A percentile compares a stretch with the other conserved stretches of the same genome.
These are phyloP conservation scores for Periophthalmus modestus DNA, from an alignment of 2,113 vertebrate genomes.

Conservation along the genomic window DNA sequence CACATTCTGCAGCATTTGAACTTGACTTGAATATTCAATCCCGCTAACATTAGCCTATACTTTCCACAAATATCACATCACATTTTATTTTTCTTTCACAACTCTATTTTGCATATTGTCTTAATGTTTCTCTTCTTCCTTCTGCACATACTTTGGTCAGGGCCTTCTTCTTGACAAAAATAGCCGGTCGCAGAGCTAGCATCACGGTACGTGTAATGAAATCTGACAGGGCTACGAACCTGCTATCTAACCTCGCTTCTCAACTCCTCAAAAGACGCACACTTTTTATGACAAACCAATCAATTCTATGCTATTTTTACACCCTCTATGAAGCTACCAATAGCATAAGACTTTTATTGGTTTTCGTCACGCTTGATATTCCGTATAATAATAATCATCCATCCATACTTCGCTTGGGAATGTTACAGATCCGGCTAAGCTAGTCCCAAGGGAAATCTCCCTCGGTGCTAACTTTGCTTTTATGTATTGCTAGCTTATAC, in stretches of 20 bases:
- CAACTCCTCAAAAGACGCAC: slow-evolving; percentile 36
- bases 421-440: slow-evolving; percentile 36
- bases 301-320: slow-evolving; percentile 62
- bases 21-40: too few species aligned
- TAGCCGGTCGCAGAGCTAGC: slow-evolving; percentile 17
- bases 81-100: background rate
- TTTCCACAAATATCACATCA: background rate
- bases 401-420: slow-evolving; percentile 58
- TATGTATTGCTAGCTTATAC: slow-evolving; percentile 58
- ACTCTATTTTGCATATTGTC: background rate
- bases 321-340: slow-evolving; percentile 39
- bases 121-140: slow-evolving; percentile 12
- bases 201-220: slow-evolving; percentile 47
- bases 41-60: too few species aligned
- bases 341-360: slow-evolving; percentile 66
- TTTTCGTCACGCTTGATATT: slow-evolving; percentile 60
- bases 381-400: slow-evolving; percentile 64
- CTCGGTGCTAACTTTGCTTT: slow-evolving; percentile 62
- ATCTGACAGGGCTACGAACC: slow-evolving; percentile 58
- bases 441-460: slow-evolving; percentile 67
- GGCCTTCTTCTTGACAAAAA: slow-evolving; percentile 32
- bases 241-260: slow-evolving; percentile 54
- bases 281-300: slow-evolving; percentile 61
- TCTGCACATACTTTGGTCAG: slow-evolving; percentile 36
- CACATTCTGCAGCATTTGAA: background rate